Evolutionary conservation across 2,888 invertebrate species (phyloP).

Genomic region (Taphrorychus bicolor): DNA sequence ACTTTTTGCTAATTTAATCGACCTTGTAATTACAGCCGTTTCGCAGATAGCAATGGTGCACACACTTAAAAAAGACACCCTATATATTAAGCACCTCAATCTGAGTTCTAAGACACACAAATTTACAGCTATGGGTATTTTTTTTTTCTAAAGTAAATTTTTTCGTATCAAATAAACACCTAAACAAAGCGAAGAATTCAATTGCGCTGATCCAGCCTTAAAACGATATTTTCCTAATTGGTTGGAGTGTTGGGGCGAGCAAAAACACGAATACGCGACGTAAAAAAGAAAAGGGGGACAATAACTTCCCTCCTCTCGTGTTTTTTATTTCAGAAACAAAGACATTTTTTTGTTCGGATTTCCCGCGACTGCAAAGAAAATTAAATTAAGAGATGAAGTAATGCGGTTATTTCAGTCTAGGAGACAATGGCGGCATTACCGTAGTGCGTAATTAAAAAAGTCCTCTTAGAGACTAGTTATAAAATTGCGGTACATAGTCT

Average conservation of each 20-base stretch:
- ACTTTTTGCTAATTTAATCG: too few relatives aligned
- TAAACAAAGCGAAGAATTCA: slow-evolving; percentile 7
- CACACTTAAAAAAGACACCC: too few relatives aligned
- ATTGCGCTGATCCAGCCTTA: slow-evolving; percentile 15
- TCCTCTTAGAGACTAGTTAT: neutral
- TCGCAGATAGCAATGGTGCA: too few relatives aligned
- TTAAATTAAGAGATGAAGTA: slow-evolving; percentile 25
- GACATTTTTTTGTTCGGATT: slow-evolving; percentile 15
- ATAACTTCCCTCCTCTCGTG: slow-evolving; percentile 20
- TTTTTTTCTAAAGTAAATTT: too few relatives aligned
- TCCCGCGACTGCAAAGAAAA: slow-evolving; percentile 23
- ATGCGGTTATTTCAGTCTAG: slow-evolving; percentile 22
- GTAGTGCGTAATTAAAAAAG: slow-evolving; percentile 24
- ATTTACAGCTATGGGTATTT: too few relatives aligned
- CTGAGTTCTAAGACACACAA: too few relatives aligned
- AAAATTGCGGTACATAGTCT: neutral
- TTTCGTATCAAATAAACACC: neutral
- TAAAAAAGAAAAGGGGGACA: slow-evolving; percentile 18
- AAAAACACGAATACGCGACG: slow-evolving; percentile 3
- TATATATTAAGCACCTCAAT: too few relatives aligned
- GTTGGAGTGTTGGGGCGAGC: slow-evolving; percentile 22
- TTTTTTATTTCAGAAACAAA: slow-evolving; percentile 23
- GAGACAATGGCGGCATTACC: slow-evolving; percentile 19
- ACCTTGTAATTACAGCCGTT: too few relatives aligned
- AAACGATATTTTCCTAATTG: slow-evolving; percentile 26